Evolutionary conservation across 2,797 vertebrate species (phyloP), one percentile per base, ranked within the genome.

Genomic region (Brachymystax lenok): DNA sequence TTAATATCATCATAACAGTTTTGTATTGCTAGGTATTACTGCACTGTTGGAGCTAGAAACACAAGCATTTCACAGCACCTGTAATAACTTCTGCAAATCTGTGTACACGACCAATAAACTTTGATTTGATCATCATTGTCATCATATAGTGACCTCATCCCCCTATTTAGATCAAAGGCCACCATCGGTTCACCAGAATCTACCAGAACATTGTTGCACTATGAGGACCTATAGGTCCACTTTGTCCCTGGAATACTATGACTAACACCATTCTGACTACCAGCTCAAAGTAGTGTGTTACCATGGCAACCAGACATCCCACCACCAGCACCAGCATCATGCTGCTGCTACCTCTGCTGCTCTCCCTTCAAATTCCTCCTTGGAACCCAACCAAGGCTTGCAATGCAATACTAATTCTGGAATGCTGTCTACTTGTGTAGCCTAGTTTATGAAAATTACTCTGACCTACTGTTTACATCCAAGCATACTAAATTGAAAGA

Each of bases 261-360:
- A 77, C 59, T 10, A 63, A 63, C 77, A 77, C 74, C 24, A 67
- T 64, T 76, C 76, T 33, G 78, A 63, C 69, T 75, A 56, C 66
- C 80, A 73, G 76, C 72, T 74, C 63, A 54, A 78, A 82, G 84
- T 75, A 51, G 80, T 77, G 64, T 75, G 87, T 87, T 84, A 61
- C 87, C 69, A 83, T 87, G 84, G 82, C 63, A 87, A 88, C 85
- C 78, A 40, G 66, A 79, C 82, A 82, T 85, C 30, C 77, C 74
- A 75, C 73, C 75, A 75, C 70, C 51, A 28, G 17, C 35, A 40
- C 35, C 35, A 46, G 2, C 10, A 46, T 46, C 40, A 46, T 46
- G 35, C 35, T 72, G 71, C 71, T 72, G 79, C 82, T 83, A 84
- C 63, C 78, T 76, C 73, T 78, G 77, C 74, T 74, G 76, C 77